These are phyloP conservation scores for Platorchestia sp. DNA, from an alignment of 1,140 invertebrate genomes.

Conservation along the genomic window DNA sequence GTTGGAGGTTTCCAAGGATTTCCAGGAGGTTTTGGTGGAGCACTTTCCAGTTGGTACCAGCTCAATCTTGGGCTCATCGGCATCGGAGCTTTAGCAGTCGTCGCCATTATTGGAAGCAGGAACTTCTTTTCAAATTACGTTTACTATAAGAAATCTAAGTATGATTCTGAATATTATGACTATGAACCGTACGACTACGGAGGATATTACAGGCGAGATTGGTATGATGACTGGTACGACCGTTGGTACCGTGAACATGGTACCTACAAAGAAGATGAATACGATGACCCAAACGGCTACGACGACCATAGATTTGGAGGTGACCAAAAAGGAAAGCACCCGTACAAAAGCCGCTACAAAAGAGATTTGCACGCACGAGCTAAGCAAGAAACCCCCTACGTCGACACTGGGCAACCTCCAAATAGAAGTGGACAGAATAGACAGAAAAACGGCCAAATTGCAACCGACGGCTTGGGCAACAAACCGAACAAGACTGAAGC, in stretches of 20 bases:
- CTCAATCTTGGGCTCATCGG: conserved; percentile 16
- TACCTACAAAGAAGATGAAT: neutral
- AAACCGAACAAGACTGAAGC: neutral
- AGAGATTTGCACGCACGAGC: neutral
- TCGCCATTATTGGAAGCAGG: conserved; percentile 11
- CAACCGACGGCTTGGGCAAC: neutral
- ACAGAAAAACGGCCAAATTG: neutral
- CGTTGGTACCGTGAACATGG: conserved; percentile 30
- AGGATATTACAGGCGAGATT: conserved; percentile 24
- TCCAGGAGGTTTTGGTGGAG: neutral
- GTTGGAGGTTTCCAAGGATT: neutral
- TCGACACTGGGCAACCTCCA: conserved; percentile 2
- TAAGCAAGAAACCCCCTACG: neutral
- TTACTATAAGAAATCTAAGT: conserved; percentile 40
- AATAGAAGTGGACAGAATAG: neutral
- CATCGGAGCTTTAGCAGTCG: conserved; percentile 20
- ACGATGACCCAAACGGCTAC: conserved; percentile 6
- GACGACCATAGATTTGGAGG: neutral
- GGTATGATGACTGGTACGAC: conserved; percentile 45
- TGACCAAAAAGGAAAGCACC: neutral
- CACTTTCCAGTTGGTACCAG: conserved; percentile 11
- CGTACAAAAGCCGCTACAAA: conserved; percentile 2
- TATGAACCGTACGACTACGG: neutral
- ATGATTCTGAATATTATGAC: neutral
- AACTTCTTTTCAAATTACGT: conserved; percentile 41